Evolutionary conservation across 2,113 vertebrate genomes (phyloP).

Genomic region (Myotis davidii): DNA sequence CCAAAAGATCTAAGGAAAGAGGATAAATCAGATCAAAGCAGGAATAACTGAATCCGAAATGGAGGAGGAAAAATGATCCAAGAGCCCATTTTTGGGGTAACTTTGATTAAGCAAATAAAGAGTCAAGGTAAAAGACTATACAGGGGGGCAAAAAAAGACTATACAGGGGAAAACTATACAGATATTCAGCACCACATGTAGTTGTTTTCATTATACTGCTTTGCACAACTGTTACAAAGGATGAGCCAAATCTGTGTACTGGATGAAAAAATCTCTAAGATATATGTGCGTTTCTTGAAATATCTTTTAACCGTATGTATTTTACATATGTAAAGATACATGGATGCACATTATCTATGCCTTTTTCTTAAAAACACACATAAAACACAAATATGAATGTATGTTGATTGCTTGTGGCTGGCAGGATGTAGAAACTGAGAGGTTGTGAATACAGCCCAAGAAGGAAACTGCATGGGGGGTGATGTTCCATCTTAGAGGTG

Average conservation of each 20-base stretch:
- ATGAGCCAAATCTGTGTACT: background rate
- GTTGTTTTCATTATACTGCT: background rate
- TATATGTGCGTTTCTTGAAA: background rate
- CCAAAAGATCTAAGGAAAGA: background rate
- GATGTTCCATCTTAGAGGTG: background rate
- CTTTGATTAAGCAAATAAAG: background rate
- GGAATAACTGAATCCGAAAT: background rate
- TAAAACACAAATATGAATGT: background rate
- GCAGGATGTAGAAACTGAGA: background rate
- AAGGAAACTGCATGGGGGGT: background rate
- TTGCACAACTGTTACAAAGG: background rate
- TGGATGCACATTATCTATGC: background rate
- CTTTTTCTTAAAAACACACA: background rate
- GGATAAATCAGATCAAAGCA: background rate
- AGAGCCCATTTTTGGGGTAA: conserved; percentile 7
- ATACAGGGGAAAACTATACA: background rate
- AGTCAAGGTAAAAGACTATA: background rate
- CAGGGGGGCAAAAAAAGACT: background rate
- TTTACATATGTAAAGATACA: background rate
- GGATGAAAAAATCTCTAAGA: background rate
- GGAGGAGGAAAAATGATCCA: background rate
- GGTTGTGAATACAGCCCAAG: background rate
- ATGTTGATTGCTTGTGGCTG: background rate
- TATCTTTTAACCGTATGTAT: background rate
- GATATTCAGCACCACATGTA: background rate